Evolutionary conservation across 1,140 invertebrate species (phyloP).

Genomic region (Carcinoscorpius rotundicauda): DNA sequence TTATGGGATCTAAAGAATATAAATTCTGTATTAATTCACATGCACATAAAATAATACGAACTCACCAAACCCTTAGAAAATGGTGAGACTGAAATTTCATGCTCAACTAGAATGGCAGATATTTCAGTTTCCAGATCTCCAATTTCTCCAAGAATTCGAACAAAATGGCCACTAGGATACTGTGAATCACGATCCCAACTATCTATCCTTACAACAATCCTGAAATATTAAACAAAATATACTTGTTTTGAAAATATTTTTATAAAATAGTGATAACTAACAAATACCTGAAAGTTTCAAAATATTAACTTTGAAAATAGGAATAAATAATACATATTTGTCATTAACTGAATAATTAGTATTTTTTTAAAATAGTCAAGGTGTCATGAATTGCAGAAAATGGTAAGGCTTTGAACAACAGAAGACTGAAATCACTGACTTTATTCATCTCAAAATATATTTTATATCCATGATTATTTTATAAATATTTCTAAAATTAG

Average conservation of each 20-base stretch:
- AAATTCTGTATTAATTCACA: too few species aligned
- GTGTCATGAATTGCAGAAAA: too few species aligned
- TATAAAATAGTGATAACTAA: too few species aligned
- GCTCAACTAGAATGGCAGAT: conserved; percentile 26
- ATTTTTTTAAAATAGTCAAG: not conserved
- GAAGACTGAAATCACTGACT: too few species aligned
- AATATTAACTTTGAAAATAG: too few species aligned
- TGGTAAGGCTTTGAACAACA: too few species aligned
- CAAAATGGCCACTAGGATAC: conserved; percentile 40
- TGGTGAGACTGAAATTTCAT: conserved; percentile 17
- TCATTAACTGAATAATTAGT: not conserved
- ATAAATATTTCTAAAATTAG: too few species aligned
- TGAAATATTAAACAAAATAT: not conserved
- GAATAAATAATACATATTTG: not conserved
- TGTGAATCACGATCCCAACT: conserved; percentile 35
- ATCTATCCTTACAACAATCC: conserved; percentile 38
- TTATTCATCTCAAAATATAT: too few species aligned
- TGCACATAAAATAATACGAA: not conserved
- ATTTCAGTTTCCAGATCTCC: conserved; percentile 30
- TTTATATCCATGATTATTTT: too few species aligned
- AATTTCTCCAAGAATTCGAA: conserved; percentile 34
- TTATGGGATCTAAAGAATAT: too few species aligned
- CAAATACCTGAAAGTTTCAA: too few species aligned
- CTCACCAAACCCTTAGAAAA: conserved; percentile 15
- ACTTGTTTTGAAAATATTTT: too few species aligned